These are phyloP conservation scores for Halcyon malimbica DNA, from an alignment of 2,113 vertebrate genomes.

Conservation along the genomic window DNA sequence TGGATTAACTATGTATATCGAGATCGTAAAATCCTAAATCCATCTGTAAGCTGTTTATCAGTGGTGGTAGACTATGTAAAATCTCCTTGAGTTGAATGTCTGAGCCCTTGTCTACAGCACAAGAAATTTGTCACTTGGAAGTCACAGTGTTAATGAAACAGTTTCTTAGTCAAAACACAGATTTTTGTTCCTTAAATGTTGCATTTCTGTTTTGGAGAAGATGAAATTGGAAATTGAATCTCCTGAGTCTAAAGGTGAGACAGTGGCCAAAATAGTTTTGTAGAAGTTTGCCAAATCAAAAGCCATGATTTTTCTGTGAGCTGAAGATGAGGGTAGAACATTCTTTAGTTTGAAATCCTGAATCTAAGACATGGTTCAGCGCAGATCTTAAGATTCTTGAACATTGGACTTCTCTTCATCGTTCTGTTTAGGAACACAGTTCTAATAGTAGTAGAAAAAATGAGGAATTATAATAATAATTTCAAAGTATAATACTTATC, in stretches of 20 bases:
- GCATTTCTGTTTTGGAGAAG: neutral
- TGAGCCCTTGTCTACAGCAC: neutral
- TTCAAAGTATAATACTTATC: neutral
- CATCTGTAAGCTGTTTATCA: conserved; percentile 23
- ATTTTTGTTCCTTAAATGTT: neutral
- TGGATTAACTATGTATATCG: conserved; percentile 14
- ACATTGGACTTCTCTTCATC: neutral
- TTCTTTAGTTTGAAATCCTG: neutral
- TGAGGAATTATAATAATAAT: neutral
- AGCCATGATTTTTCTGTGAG: neutral
- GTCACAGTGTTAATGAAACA: neutral
- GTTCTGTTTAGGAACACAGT: neutral
- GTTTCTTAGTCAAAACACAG: neutral
- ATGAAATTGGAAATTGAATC: neutral
- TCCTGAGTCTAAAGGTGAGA: neutral
- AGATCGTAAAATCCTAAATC: conserved; percentile 19
- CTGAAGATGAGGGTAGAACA: neutral
- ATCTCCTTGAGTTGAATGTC: neutral
- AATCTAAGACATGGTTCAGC: neutral
- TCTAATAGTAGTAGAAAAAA: neutral
- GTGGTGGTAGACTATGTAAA: neutral
- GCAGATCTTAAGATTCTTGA: neutral
- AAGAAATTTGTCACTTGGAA: neutral
- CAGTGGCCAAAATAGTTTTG: neutral
- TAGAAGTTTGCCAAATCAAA: neutral